Conservation (phyloP, 2,888 invertebrate species). For the Penaeus monodon region DNA sequence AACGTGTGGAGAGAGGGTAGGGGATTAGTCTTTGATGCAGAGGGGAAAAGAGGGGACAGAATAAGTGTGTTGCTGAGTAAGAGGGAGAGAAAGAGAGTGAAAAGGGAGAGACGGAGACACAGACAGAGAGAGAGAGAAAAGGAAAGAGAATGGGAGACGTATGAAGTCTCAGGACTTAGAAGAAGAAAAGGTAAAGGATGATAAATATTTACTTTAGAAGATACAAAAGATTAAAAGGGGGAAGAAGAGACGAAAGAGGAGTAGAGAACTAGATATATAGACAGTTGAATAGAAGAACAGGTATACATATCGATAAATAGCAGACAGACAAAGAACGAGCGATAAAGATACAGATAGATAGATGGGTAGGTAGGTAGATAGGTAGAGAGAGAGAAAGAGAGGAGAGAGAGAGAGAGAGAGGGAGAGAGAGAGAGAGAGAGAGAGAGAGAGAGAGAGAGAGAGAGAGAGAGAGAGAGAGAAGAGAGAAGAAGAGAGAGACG, state of each 20-base stretch:
- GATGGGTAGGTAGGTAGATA: no score
- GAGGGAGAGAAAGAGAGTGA: slow-evolving; percentile 1
- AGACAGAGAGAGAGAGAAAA: not conserved
- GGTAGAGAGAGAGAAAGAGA: slow-evolving; percentile 34
- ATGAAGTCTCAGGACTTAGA: not conserved
- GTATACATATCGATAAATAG: no score
- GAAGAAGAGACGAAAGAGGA: not conserved
- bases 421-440: slow-evolving; percentile 14
- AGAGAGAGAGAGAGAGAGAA: not conserved
- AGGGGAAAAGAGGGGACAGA: slow-evolving; percentile 2
- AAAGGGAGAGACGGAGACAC: not conserved
- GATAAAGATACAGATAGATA: no score
- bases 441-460: not conserved
- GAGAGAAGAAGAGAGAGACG: not conserved
- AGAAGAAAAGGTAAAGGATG: no score
- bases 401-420: slow-evolving; percentile 11
- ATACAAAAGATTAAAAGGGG: not conserved
- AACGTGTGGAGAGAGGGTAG: not conserved
- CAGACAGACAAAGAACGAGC: no score
- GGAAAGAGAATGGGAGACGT: not conserved
- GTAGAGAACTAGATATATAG: slow-evolving; percentile 24
- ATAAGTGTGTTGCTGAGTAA: slow-evolving; percentile 8
- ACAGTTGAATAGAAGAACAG: not conserved
- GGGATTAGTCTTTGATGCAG: slow-evolving; percentile 1
- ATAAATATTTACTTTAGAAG: not conserved